Evolutionary conservation across 2,888 invertebrate species (phyloP), one percentile per base, ranked within the genome.

Genomic region (Creontiades dilutus): DNA sequence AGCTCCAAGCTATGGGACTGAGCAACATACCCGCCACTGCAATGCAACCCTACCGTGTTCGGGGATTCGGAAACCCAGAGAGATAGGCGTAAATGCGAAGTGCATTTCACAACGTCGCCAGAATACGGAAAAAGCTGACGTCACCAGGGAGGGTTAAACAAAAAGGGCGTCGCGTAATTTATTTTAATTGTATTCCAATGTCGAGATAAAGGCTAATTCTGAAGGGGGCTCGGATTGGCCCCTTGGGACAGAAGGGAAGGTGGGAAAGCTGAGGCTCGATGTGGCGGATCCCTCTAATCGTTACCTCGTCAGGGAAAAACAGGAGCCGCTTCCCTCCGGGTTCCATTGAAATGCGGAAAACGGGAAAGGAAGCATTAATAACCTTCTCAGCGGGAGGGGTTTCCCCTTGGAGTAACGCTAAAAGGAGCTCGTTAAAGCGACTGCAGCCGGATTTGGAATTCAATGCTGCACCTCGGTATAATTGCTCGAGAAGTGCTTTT

Each of bases 131-230:
- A 52, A 52, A 52, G 16, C 57, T n/a, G 57, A 57, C 57, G 57
- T 57, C 57, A 57, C 57, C n/a, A 16, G 16, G 52, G 57, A 37
- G 16, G n/a, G n/a, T 57, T n/a, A 2, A 7, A 5, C 57, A 7
- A 57, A 13, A 57, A 57, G 80, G 19, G 37, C 47, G 48, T 14
- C 28, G 19, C 23, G 84, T 84, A 84, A 84, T 84, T 84, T 84
- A 84, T 84, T 84, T 47, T 84, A 84, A 84, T 84, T 84, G 52
- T n/a, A 84, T 84, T 84, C 84, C 84, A 52, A 84, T 84, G 52
- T n/a, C 16, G 52, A 52, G 55, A 52, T 52, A 84, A 84, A 52
- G 55, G 84, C 84, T 84, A 84, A 84, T 84, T 84, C 19, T 23
- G 48, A 37, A n/a, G n/a, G 16, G 28, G 23, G 16, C 23, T 16